Evolutionary conservation across 1,140 invertebrate species (phyloP), one percentile per base, ranked within the genome.

Genomic region (Hormaphis cornu): DNA sequence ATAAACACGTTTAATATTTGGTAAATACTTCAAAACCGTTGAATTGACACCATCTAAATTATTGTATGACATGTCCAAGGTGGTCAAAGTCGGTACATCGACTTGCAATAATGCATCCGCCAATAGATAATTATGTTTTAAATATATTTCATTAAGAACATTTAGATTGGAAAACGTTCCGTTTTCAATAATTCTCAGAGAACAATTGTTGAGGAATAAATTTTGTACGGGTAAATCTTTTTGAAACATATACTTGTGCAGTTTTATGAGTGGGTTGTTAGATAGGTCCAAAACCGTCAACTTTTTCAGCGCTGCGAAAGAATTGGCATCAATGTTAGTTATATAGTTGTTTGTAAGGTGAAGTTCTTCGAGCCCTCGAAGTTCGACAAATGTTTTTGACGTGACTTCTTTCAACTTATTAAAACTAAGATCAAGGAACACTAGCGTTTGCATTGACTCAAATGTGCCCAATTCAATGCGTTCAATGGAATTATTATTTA

Each of bases 401-500:
- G 81, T 84, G 69, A 92, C 79, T 72, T 84, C 81, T 61, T 76
- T 80, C 33, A 93, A 75, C 54, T 82, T 82, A 78, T 93, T 93
- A 73, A 84, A 83, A 75, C 88, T 90, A 44, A 92, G 75, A 73
- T 92, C 89, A 58, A 93, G 80, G 74, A 86, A 90, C 73, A 87
- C 87, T 22, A 93, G 77, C 28, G 84, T 84, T 72, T 85, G 84
- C 80, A 93, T 84, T 5, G 85, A 83, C 72, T 83, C 82, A 76
- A 93, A 94, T 12, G 89, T 85, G 24, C 83, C 84, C 75, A 89
- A 85, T 76, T 93, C 89, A 73, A 94, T 92, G 52, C 82, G 80
- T 8, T 84, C 81, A 73, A 93, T 90, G 14, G 83, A 85, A 78
- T 94, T 94, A 74, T 93, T 88, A 59, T 86, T 90, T 66, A 94